Evolutionary conservation across 2,797 vertebrate genomes (phyloP).

Genomic region (Pseudomugil tenellus): DNA sequence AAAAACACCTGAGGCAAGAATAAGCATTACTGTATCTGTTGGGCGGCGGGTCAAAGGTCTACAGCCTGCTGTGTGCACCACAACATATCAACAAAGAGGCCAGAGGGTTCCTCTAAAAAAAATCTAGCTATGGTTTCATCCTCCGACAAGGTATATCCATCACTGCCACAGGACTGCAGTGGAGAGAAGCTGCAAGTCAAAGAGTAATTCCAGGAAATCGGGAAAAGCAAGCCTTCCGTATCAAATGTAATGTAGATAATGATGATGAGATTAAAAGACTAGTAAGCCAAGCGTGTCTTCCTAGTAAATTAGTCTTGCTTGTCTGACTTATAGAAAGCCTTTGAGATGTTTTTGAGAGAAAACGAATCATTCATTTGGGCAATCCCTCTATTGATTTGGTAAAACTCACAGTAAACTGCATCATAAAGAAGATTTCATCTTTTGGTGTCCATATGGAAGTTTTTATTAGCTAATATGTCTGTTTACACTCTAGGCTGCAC

Average conservation of each 20-base stretch:
- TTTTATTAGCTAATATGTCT: conserved; percentile 42
- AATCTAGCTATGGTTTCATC: conserved; percentile 19
- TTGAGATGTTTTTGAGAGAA: conserved; percentile 33
- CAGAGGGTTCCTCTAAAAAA: conserved; percentile 28
- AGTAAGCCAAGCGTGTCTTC: conserved; percentile 21
- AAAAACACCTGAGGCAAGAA: conserved; percentile 46
- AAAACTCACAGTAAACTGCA: conserved; percentile 34
- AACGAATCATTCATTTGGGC: conserved; percentile 45
- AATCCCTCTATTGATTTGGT: conserved; percentile 58
- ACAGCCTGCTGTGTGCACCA: conserved; percentile 19
- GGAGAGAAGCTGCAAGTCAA: conserved; percentile 27
- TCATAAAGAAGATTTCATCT: conserved; percentile 43
- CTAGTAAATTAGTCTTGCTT: conserved; percentile 40
- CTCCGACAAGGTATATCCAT: conserved; percentile 20
- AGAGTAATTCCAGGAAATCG: conserved; percentile 11
- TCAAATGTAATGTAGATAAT: conserved; percentile 32
- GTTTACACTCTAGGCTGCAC: conserved; percentile 35
- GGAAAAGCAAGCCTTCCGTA: conserved; percentile 10
- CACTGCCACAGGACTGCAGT: neutral
- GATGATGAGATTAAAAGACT: conserved; percentile 37
- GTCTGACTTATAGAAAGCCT: conserved; percentile 10
- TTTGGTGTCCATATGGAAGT: conserved; percentile 8
- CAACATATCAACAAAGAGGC: conserved; percentile 33
- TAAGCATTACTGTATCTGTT: conserved; percentile 38
- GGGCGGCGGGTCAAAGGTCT: conserved; percentile 46